These are phyloP conservation scores for Dicycla oo DNA, from an alignment of 2,888 invertebrate species.

Conservation along the genomic window DNA sequence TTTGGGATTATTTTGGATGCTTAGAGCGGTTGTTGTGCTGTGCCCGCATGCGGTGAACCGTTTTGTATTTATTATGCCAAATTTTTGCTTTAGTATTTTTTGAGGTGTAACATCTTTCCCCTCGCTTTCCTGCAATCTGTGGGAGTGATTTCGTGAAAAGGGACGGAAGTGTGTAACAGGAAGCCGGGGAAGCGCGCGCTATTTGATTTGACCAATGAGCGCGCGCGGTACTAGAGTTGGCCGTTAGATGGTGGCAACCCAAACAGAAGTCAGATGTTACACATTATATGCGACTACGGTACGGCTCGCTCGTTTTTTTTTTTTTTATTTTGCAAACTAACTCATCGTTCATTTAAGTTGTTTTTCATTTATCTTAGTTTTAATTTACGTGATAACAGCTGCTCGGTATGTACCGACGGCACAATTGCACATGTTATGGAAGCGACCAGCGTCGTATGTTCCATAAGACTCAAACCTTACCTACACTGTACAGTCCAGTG, in stretches of 20 bases:
- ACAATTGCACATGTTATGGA: slow-evolving; percentile 8
- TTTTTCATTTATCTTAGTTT: not conserved
- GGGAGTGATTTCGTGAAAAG: too few relatives aligned
- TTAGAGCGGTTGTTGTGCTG: not conserved
- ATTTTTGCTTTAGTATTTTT: too few relatives aligned
- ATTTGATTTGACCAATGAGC: too few relatives aligned
- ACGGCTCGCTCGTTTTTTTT: not conserved
- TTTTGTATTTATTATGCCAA: not conserved
- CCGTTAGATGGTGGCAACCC: too few relatives aligned
- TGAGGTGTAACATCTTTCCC: too few relatives aligned
- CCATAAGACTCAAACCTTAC: slow-evolving; percentile 25
- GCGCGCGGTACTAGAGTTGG: too few relatives aligned
- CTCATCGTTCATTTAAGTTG: not conserved
- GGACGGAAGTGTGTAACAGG: too few relatives aligned
- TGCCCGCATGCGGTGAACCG: not conserved
- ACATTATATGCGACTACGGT: too few relatives aligned
- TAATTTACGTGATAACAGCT: not conserved
- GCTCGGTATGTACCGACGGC: not conserved
- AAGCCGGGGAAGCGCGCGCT: too few relatives aligned
- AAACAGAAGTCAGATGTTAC: too few relatives aligned
- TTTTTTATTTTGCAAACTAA: not conserved
- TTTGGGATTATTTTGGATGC: slow-evolving; percentile 1
- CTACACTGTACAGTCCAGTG: slow-evolving; percentile 6
- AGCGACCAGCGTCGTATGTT: slow-evolving; percentile 2
- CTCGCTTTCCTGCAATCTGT: too few relatives aligned